phyloP scores from a whole-genome alignment of 2,888 invertebrate species.

The Ichneumoninae sp. region DNA sequence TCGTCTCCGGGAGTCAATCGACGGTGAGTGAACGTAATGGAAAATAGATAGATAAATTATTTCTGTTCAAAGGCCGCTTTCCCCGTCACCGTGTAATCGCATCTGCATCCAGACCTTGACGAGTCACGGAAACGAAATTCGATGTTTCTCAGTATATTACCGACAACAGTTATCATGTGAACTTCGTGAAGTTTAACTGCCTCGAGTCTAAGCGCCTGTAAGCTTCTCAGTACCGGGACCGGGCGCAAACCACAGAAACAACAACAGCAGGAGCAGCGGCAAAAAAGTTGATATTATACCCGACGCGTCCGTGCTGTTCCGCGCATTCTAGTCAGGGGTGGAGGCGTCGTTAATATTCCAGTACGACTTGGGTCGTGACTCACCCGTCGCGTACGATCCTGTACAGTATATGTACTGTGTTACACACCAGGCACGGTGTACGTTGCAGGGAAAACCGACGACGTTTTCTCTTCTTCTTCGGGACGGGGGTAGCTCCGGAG shows the following conservation, averaged over 20 bases:
- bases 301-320: slow-evolving; percentile 44
- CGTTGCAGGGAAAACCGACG: slow-evolving; percentile 45
- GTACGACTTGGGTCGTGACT: slow-evolving; percentile 62
- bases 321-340: slow-evolving; percentile 58
- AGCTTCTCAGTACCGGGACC: background rate
- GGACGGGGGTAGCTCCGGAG: slow-evolving; percentile 42
- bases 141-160: background rate
- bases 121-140: background rate
- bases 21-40: slow-evolving; percentile 38
- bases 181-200: slow-evolving; percentile 6
- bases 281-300: slow-evolving; percentile 58
- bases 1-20: slow-evolving; percentile 40
- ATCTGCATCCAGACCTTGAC: background rate
- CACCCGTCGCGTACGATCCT: slow-evolving; percentile 55
- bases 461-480: slow-evolving; percentile 42
- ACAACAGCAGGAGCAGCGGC: background rate
- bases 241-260: slow-evolving; percentile 35
- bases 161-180: background rate
- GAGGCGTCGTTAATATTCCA: slow-evolving; percentile 65
- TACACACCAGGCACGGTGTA: slow-evolving; percentile 6
- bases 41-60: slow-evolving; percentile 49
- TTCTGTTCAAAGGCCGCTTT: background rate
- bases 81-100: background rate
- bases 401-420: slow-evolving; percentile 5
- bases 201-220: background rate